These are phyloP conservation scores for Leontopithecus rosalia DNA, from an alignment of 2,797 vertebrate species.

Conservation along the genomic window DNA sequence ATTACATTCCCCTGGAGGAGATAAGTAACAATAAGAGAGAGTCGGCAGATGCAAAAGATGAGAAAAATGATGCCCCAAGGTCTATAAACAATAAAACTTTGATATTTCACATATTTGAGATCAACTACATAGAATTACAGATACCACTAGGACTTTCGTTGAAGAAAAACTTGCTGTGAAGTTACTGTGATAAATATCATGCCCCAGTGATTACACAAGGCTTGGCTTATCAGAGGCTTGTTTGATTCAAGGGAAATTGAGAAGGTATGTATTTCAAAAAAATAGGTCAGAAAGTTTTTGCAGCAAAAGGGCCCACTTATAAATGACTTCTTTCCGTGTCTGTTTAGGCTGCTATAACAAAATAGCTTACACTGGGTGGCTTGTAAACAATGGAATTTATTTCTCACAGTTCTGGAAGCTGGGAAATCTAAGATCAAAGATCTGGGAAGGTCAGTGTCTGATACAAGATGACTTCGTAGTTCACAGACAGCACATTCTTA, in stretches of 20 bases:
- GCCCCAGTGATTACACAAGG: not conserved
- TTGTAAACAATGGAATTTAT: not conserved
- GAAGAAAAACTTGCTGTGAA: not conserved
- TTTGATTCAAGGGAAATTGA: not conserved
- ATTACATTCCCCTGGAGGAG: not conserved
- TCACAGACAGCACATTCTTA: not conserved
- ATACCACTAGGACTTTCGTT: not conserved
- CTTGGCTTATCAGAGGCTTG: not conserved
- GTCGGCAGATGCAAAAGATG: not conserved
- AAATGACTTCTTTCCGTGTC: not conserved
- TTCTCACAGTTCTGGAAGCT: not conserved
- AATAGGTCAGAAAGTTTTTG: not conserved
- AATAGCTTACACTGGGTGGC: not conserved
- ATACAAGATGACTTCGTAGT: not conserved
- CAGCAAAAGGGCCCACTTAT: not conserved
- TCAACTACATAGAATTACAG: not conserved
- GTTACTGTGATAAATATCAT: not conserved
- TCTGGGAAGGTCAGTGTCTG: fast-evolving
- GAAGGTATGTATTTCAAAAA: not conserved
- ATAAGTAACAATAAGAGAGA: not conserved
- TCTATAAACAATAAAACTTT: not conserved
- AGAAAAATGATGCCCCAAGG: not conserved
- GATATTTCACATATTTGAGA: not conserved
- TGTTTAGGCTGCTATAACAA: not conserved
- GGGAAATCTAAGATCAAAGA: not conserved